Evolutionary conservation across 2,888 invertebrate species (phyloP), one percentile per base, ranked within the genome.

Genomic region (Mimas tiliae): DNA sequence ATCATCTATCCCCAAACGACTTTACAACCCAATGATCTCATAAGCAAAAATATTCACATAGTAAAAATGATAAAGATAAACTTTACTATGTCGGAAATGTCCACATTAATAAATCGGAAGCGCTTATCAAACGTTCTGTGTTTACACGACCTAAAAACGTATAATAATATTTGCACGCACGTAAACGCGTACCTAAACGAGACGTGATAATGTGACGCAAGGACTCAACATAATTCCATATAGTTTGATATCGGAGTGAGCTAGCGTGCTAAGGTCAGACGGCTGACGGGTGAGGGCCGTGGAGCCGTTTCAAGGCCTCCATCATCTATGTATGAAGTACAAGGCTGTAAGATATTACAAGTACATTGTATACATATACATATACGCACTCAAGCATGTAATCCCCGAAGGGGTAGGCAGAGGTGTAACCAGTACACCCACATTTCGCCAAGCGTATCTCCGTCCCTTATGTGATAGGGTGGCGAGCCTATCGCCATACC

Each of bases 141-240:
- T 58, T 58, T 58, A 58, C 42, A 58, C 58, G 58, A 42, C 58
- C 55, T 42, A 58, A 12, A 58, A 58, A 42, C 58, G 38, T 34
- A 1, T 27, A 55, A 55, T 38, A 34, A 58, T 58, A 58, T 58
- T 58, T 58, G 58, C 58, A 38, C 58, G 58, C 19, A 38, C 58
- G 11, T 42, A 42, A 58, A 42, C 55, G 21, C 58, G 58, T 58
- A 6, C n/a, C 48, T 14, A 38, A 55, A 42, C 16, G 11, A 11
- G 58, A 58, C 38, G 58, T 42, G 42, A 38, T 58, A 58, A 55
- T 34, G 19, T 19, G 58, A 58, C 58, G 58, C 55, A 58, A 16
- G 42, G 38, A 58, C 58, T 6, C 21, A 12, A n/a, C n/a, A n/a
- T 42, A 27, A 52, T 45, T 21, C 21, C 52, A 64, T 19, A 14